Evolutionary conservation across 2,888 invertebrate genomes (phyloP).

Genomic region (Hemithea aestivaria): DNA sequence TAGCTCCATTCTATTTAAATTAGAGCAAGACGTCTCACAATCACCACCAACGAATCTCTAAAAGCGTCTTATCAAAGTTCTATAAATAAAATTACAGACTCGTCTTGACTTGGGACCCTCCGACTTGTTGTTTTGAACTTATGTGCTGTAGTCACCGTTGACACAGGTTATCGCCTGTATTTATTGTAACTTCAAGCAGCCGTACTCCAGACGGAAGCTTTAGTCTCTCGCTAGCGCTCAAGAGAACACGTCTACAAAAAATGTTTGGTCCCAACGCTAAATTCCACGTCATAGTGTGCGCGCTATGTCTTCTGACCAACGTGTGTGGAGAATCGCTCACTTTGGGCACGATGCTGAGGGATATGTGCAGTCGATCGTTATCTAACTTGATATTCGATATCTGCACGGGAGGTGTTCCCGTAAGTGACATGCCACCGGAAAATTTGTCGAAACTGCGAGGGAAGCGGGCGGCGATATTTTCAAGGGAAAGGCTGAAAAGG

Average conservation of each 20-base stretch:
- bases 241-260: constrained; percentile 34
- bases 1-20: constrained; percentile 28
- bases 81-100: constrained; percentile 66
- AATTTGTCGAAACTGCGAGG: constrained; percentile 41
- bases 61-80: constrained; percentile 61
- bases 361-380: constrained; percentile 50
- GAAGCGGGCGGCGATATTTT: constrained; percentile 47
- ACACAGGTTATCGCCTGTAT: constrained; percentile 73
- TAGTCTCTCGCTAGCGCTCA: constrained; percentile 48
- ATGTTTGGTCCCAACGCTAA: constrained; percentile 45
- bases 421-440: constrained; percentile 41
- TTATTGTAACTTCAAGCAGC: constrained; percentile 55
- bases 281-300: constrained; percentile 39
- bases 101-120: constrained; percentile 52
- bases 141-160: constrained; percentile 61
- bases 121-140: constrained; percentile 74
- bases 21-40: constrained; percentile 21
- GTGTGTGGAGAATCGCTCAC: constrained; percentile 43
- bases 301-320: constrained; percentile 41
- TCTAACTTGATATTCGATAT: constrained; percentile 46
- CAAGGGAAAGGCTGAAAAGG: constrained; percentile 44
- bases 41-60: constrained; percentile 52
- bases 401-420: constrained; percentile 43
- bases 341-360: constrained; percentile 41
- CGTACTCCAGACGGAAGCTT: constrained; percentile 61